phyloP scores from a whole-genome alignment of 2,113 vertebrate species.

The Todiramphus saurophagus region DNA sequence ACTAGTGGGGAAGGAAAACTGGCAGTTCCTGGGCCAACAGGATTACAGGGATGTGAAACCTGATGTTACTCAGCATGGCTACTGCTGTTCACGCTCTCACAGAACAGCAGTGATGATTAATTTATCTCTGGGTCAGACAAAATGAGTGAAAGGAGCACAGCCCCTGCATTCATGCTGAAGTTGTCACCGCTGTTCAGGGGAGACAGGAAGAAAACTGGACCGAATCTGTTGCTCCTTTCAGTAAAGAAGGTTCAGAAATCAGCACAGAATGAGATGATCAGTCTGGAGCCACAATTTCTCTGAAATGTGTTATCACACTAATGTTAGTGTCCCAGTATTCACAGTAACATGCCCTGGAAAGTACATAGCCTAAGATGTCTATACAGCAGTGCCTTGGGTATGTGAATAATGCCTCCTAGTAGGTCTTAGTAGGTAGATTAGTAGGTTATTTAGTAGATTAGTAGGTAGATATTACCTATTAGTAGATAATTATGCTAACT shows the following conservation, averaged over 20 bases:
- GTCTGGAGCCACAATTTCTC: not conserved
- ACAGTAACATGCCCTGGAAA: not conserved
- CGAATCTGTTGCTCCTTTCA: not conserved
- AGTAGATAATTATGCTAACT: not conserved
- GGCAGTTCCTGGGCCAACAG: not conserved
- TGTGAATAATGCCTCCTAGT: not conserved
- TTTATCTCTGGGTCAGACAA: not conserved
- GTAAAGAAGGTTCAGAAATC: not conserved
- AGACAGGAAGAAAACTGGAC: not conserved
- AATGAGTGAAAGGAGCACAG: not conserved
- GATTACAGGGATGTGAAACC: not conserved
- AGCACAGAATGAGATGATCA: not conserved
- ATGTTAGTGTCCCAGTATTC: not conserved
- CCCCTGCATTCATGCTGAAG: rapidly evolving
- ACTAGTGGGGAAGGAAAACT: not conserved
- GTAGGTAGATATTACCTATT: not conserved
- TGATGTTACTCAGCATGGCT: not conserved
- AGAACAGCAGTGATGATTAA: not conserved
- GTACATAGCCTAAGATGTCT: not conserved
- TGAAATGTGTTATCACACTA: not conserved
- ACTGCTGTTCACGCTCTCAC: not conserved
- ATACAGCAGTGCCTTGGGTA: not conserved
- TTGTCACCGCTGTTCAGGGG: not conserved
- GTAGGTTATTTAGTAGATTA: not conserved
- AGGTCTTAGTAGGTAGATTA: not conserved